A percentile compares a stretch with the other conserved stretches of the same genome.
These are phyloP conservation scores for Gallinago undulata DNA, from an alignment of 2,113 vertebrate species.

Conservation along the genomic window DNA sequence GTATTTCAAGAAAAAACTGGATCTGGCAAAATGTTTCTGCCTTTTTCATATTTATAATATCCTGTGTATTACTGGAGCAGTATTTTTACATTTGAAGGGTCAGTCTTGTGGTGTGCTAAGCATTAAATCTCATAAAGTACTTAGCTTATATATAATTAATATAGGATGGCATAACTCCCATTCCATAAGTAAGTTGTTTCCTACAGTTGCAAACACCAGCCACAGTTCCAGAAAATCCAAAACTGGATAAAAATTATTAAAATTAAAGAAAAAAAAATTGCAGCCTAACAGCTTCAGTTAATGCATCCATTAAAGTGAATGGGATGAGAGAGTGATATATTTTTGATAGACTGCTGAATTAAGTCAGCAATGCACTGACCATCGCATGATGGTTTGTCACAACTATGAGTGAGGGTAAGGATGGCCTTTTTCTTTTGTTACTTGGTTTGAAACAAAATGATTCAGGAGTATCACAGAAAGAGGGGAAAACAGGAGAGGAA, in stretches of 20 bases:
- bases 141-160: neutral
- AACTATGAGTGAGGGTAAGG: neutral
- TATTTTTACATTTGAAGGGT: neutral
- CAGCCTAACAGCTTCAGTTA: neutral
- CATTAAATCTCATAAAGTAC: neutral
- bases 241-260: neutral
- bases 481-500: neutral
- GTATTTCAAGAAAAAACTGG: neutral
- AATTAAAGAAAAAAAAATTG: neutral
- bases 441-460: neutral
- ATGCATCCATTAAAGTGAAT: neutral
- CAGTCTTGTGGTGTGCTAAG: neutral
- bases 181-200: neutral
- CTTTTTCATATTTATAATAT: neutral
- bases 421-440: neutral
- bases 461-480: neutral
- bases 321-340: neutral
- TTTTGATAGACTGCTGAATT: neutral
- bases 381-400: neutral
- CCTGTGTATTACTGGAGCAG: neutral
- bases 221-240: neutral
- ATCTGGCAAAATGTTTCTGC: neutral
- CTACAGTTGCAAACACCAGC: neutral
- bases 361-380: neutral
- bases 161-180: neutral